Evolutionary conservation across 2,888 invertebrate species (phyloP).

Genomic region (Allophyes oxyacanthae): DNA sequence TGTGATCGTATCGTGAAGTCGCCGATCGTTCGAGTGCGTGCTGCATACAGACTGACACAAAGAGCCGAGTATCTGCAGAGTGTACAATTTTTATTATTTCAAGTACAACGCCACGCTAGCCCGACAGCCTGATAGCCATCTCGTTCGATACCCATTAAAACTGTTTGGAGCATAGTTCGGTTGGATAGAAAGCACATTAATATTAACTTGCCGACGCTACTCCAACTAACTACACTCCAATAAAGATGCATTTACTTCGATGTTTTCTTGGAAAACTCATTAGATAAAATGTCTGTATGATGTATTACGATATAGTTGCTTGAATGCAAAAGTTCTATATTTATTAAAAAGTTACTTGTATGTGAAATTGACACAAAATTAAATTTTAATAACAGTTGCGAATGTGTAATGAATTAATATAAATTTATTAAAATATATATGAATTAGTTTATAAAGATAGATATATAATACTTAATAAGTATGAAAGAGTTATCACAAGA

Average conservation of each 20-base stretch:
- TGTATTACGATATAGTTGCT: slow-evolving; percentile 19
- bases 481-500: neutral
- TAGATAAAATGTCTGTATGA: slow-evolving; percentile 36
- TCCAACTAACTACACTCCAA: slow-evolving; percentile 40
- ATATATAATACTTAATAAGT: too few species aligned
- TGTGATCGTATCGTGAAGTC: slow-evolving; percentile 25
- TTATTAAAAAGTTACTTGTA: slow-evolving; percentile 18
- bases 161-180: slow-evolving; percentile 6
- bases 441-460: slow-evolving; percentile 16
- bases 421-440: too few species aligned
- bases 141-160: slow-evolving; percentile 34
- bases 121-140: neutral
- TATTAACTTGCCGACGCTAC: slow-evolving; percentile 54
- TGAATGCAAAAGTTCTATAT: slow-evolving; percentile 36
- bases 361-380: slow-evolving; percentile 30
- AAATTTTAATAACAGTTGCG: slow-evolving; percentile 34
- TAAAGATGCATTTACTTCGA: slow-evolving; percentile 44
- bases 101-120: slow-evolving; percentile 6
- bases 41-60: slow-evolving; percentile 32
- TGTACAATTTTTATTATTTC: slow-evolving; percentile 39
- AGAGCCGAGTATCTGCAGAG: slow-evolving; percentile 9
- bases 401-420: slow-evolving; percentile 43
- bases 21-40: slow-evolving; percentile 15
- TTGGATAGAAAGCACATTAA: slow-evolving; percentile 53
- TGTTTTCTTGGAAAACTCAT: slow-evolving; percentile 45